Evolutionary conservation across 2,797 vertebrate genomes (phyloP).

Genomic region (Rhincodon typus): DNA sequence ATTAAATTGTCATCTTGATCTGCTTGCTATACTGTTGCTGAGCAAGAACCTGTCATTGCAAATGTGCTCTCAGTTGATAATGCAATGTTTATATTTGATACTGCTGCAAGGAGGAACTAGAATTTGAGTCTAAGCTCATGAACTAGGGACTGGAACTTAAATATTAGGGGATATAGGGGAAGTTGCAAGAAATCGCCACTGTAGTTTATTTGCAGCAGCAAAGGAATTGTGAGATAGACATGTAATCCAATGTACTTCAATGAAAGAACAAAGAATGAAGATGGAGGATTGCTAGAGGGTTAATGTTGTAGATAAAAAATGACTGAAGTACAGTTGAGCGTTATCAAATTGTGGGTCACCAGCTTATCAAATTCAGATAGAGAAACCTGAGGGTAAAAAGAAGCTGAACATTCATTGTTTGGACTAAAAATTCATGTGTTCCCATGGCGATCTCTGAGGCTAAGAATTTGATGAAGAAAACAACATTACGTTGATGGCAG

Average conservation of each 20-base stretch:
- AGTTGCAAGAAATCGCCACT: neutral
- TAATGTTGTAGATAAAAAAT: neutral
- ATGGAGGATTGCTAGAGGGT: neutral
- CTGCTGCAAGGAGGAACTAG: neutral
- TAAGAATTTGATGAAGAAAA: neutral
- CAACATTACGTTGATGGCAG: neutral
- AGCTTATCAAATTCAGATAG: neutral
- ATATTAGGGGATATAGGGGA: neutral
- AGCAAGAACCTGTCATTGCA: neutral
- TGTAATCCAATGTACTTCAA: neutral
- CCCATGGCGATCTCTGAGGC: neutral
- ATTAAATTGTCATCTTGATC: constrained; percentile 15
- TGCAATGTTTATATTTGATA: neutral
- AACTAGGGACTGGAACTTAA: neutral
- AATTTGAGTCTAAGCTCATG: neutral
- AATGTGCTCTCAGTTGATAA: neutral
- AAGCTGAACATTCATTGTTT: neutral
- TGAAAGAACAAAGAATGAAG: neutral
- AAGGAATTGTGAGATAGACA: neutral
- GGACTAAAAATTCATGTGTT: neutral
- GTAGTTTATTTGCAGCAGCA: neutral
- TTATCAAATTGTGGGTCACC: neutral
- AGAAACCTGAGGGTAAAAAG: neutral
- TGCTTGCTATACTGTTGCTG: neutral
- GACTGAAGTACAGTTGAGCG: neutral